phyloP scores from a whole-genome alignment of 2,797 vertebrate genomes.

The Neomorphus geoffroyi region DNA sequence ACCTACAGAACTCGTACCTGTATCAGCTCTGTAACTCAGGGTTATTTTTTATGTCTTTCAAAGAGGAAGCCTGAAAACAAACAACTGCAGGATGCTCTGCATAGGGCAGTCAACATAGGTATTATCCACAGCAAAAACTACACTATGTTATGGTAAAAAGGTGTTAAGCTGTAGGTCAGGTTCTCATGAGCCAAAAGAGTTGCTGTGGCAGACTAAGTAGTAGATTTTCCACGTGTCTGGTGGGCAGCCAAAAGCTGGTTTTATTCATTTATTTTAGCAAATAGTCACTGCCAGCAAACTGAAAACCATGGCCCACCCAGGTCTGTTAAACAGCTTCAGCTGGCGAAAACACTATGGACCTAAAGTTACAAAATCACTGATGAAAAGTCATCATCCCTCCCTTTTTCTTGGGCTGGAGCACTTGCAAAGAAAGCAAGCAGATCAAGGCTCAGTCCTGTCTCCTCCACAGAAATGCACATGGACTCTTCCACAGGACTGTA shows the following conservation, averaged over 20 bases:
- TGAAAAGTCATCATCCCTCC: neutral
- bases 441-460: neutral
- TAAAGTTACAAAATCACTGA: neutral
- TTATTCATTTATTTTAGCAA: slow-evolving; percentile 42
- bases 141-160: neutral
- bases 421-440: neutral
- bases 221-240: slow-evolving; percentile 34
- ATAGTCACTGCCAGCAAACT: slow-evolving; percentile 21
- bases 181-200: neutral
- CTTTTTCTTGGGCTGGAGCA: neutral
- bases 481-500: neutral
- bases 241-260: neutral
- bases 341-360: neutral
- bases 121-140: neutral
- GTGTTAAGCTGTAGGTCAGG: neutral
- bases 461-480: neutral
- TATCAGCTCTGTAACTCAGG: neutral
- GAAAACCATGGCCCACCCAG: neutral
- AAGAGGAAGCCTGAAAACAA: neutral
- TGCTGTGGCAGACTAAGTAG: neutral
- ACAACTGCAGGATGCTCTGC: neutral
- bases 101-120: neutral
- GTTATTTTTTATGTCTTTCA: neutral
- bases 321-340: neutral
- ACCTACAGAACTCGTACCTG: neutral